A percentile compares a stretch with the other conserved stretches of the same genome.
Evolutionary conservation across 2,113 vertebrate genomes (phyloP).

Genomic region (Phodopus roborovskii): DNA sequence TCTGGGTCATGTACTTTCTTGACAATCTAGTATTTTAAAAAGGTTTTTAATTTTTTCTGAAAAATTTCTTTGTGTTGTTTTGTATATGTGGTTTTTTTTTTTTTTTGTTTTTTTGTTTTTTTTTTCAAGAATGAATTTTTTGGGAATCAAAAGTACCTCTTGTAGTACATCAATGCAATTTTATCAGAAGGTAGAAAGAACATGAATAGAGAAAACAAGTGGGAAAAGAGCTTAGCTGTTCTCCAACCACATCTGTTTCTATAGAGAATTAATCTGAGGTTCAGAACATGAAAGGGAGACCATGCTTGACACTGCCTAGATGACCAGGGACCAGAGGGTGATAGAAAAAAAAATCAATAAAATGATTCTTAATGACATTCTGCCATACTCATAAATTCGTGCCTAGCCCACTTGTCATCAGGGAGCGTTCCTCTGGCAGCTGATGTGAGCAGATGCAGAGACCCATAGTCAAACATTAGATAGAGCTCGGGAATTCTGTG

Average conservation of each 20-base stretch:
- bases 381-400: neutral
- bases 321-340: neutral
- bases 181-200: neutral
- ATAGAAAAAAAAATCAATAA: neutral
- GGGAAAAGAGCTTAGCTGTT: neutral
- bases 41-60: neutral
- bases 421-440: neutral
- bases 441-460: neutral
- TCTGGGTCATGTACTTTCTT: neutral
- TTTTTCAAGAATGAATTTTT: neutral
- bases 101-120: neutral
- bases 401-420: neutral
- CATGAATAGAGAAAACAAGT: neutral
- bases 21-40: neutral
- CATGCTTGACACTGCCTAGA: neutral
- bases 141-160: neutral
- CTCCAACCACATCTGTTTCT: constrained; percentile 3
- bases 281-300: neutral
- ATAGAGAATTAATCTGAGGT: neutral
- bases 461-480: neutral
- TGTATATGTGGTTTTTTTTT: neutral
- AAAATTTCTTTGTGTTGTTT: neutral
- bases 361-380: neutral
- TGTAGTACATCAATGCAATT: neutral
- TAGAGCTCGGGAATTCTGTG: neutral